Base-by-base conservation (phyloP, 2,888 invertebrate genomes). In the Parapristionchus giblindavisi region DNA sequence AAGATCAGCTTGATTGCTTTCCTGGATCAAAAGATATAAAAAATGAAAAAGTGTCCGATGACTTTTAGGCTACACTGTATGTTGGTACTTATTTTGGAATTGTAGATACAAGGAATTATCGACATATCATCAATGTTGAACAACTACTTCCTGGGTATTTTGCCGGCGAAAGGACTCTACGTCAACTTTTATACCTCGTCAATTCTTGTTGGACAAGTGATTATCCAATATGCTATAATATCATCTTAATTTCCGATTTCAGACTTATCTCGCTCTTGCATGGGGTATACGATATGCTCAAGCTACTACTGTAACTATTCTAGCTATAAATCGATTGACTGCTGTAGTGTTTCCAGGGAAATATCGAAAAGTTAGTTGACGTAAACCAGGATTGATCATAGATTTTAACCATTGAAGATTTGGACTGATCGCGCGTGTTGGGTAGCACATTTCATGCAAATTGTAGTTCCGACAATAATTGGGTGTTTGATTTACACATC, bases 231-330 rank as follows among this genome's bases (percentile, higher is more conserved):
- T 34, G 21, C 21, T 52, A 32, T 32, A n/a, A 34, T 8, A 2
- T 8, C 8, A 1, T 60, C 38, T 24, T 17, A 34, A n/a, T 4
- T 5, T 58, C 24, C 2, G 27, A 8, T 63, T 27, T 8, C 63
- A 65, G 63, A 65, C 63, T 1, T 65, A 65, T 43, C 63, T 65
- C 63, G 63, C 63, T 29, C 27, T 43, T 29, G 63, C 63, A 17
- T 65, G 63, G 63, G 63, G 63, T 21, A 65, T 65, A 43, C 63
- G 63, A 32, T 65, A 65, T 8, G 63, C 63, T 17, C 63, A 65
- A 43, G 63, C 63, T 1, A 65, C 63, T 1, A 65, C 63, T 1
- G 63, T 65, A 27, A 65, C 63, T 0, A 65, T 65, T 65, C 63
- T 65, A 0, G 63, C 63, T 0, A 21, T 65, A 4, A 65, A 65